Percentiles rank a stretch among this genome's conserved stretches.
Conservation (phyloP, 2,113 vertebrate genomes). For the Polyodon spathula region DNA sequence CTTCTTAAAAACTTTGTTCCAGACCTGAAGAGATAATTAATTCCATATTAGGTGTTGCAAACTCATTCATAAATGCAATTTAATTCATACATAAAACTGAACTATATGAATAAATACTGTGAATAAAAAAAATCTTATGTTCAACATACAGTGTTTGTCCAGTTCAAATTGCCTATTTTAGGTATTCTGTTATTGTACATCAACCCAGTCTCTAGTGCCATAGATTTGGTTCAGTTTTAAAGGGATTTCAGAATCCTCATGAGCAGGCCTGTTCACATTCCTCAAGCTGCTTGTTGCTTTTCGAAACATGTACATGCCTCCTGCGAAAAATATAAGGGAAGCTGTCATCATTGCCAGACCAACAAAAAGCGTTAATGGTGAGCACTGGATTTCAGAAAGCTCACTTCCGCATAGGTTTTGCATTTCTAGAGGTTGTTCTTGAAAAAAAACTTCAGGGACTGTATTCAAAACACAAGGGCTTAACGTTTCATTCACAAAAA, state of each 20-base stretch:
- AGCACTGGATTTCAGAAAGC: slow-evolving; percentile 7
- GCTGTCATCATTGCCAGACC: slow-evolving; percentile 8
- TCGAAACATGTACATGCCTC: slow-evolving; percentile 6
- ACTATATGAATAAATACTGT: too few relatives aligned
- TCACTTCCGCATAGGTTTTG: slow-evolving; percentile 5
- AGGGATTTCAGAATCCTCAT: slow-evolving; percentile 39
- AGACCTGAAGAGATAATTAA: too few relatives aligned
- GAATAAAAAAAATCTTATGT: too few relatives aligned
- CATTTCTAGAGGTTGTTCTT: slow-evolving; percentile 1
- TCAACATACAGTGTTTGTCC: background rate
- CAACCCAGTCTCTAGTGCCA: slow-evolving; percentile 33
- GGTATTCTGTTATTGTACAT: slow-evolving; percentile 9
- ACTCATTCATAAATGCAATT: too few relatives aligned
- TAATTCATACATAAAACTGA: too few relatives aligned
- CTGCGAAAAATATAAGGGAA: slow-evolving; percentile 7
- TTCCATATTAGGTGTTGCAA: too few relatives aligned
- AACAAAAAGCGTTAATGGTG: slow-evolving; percentile 4
- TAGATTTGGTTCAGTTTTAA: slow-evolving; percentile 42
- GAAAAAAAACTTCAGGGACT: slow-evolving; percentile 20
- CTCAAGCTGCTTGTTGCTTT: slow-evolving; percentile 5
- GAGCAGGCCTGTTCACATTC: slow-evolving; percentile 5
- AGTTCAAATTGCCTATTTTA: background rate
- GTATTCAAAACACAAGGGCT: slow-evolving; percentile 43
- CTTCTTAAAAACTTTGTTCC: too few relatives aligned
- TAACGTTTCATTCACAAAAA: slow-evolving; percentile 51